A percentile compares a stretch with the other conserved stretches of the same genome.
These are phyloP conservation scores for Helicorthomorpha holstii DNA, from an alignment of 1,140 invertebrate species.

Conservation along the genomic window DNA sequence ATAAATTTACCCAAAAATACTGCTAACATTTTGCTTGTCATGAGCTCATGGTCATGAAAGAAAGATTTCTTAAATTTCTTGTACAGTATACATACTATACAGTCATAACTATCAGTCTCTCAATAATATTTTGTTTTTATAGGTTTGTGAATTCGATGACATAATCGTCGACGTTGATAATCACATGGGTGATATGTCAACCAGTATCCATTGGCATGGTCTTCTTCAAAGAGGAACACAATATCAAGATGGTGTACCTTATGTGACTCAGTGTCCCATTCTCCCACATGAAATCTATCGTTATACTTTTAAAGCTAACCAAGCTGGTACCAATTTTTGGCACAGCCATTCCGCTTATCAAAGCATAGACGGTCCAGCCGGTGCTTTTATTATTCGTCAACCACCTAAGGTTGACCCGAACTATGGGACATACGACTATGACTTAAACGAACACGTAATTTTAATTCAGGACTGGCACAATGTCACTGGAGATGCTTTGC, in stretches of 20 bases:
- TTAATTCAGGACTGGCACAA: slow-evolving; percentile 18
- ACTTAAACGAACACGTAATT: slow-evolving; percentile 17
- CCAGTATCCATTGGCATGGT: slow-evolving; percentile 75
- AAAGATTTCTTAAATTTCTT: too few relatives aligned
- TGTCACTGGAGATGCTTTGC: slow-evolving; percentile 11
- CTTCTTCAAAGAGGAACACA: slow-evolving; percentile 39
- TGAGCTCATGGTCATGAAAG: too few relatives aligned
- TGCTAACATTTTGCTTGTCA: too few relatives aligned
- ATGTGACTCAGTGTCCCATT: neutral
- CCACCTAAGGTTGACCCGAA: slow-evolving; percentile 13
- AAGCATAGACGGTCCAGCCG: slow-evolving; percentile 20
- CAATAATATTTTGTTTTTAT: slow-evolving; percentile 16
- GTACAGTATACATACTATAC: too few relatives aligned
- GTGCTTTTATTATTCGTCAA: slow-evolving; percentile 19
- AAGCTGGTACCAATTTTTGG: slow-evolving; percentile 21
- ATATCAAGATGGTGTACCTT: neutral
- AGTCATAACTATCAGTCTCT: too few relatives aligned
- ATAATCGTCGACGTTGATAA: slow-evolving; percentile 71
- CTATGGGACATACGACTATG: slow-evolving; percentile 14
- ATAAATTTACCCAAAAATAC: too few relatives aligned
- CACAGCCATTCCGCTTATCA: slow-evolving; percentile 22
- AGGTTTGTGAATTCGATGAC: slow-evolving; percentile 67
- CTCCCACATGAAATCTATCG: neutral
- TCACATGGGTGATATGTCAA: slow-evolving; percentile 54
- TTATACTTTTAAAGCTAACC: slow-evolving; percentile 13